These are phyloP conservation scores for Hipposideros armiger DNA, from an alignment of 2,113 vertebrate genomes.

Conservation along the genomic window DNA sequence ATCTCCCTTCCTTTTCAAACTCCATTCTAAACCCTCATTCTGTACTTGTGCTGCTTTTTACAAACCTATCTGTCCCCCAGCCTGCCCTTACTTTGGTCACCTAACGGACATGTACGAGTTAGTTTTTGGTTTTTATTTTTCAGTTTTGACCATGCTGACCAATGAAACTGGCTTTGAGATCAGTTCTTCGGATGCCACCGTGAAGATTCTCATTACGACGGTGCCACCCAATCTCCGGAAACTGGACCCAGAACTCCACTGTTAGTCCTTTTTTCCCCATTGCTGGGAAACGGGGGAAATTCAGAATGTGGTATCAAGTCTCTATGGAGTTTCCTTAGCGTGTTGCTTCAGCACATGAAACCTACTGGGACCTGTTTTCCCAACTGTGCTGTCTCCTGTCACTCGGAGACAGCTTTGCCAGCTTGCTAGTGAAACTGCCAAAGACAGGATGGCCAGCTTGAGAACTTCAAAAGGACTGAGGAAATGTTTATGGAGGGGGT, in stretches of 20 bases:
- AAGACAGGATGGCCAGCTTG: not conserved
- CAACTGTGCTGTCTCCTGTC: not conserved
- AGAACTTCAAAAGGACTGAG: not conserved
- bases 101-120: not conserved
- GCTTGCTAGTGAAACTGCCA: slow-evolving; percentile 18
- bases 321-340: not conserved
- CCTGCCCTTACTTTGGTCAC: not conserved
- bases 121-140: slow-evolving; percentile 35
- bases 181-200: slow-evolving; percentile 96
- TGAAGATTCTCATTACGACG: slow-evolving; percentile 98
- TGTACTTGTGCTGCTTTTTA: slow-evolving; percentile 9
- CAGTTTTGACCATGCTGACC: slow-evolving; percentile 98
- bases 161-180: slow-evolving; percentile 98
- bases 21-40: not conserved
- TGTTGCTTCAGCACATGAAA: not conserved
- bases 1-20: not conserved
- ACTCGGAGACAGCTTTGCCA: slow-evolving; percentile 17
- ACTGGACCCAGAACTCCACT: slow-evolving; percentile 95
- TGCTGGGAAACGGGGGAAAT: not conserved
- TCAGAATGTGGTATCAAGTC: not conserved
- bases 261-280: slow-evolving; percentile 85
- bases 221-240: slow-evolving; percentile 98
- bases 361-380: not conserved
- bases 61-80: not conserved
- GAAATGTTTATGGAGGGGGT: not conserved